phyloP scores from a whole-genome alignment of 2,113 vertebrate species.

The Fregetta grallaria region DNA sequence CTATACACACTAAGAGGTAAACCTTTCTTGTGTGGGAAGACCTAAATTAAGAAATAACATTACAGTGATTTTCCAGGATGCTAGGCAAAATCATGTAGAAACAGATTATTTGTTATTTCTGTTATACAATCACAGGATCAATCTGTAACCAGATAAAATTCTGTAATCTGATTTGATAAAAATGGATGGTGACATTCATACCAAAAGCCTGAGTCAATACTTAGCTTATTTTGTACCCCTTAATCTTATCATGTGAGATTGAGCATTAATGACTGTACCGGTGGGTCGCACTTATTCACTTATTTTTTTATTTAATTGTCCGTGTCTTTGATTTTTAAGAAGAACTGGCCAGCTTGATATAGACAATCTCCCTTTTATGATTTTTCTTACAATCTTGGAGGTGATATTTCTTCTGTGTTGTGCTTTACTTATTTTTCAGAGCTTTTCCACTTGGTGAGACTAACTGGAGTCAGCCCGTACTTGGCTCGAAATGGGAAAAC shows the following conservation, averaged over 20 bases:
- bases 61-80: conserved; percentile 38
- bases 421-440: not conserved
- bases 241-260: not conserved
- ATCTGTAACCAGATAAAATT: conserved; percentile 22
- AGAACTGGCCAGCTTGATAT: not conserved
- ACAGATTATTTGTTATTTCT: conserved; percentile 17
- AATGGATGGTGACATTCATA: conserved; percentile 15
- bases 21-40: not conserved
- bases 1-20: not conserved
- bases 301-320: not conserved
- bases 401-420: not conserved
- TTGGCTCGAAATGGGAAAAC: not conserved
- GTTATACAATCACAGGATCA: not conserved
- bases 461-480: not conserved
- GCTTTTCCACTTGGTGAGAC: fast-evolving
- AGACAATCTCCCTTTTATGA: not conserved
- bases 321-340: not conserved
- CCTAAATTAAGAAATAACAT: conserved; percentile 1
- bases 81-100: not conserved
- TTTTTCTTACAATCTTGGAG: not conserved
- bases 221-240: not conserved
- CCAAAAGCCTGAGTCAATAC: not conserved
- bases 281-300: not conserved
- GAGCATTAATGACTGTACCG: not conserved
- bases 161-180: conserved; percentile 5